A percentile compares a stretch with the other conserved stretches of the same genome.
Conservation (phyloP, 1,140 invertebrate species). For the Anoplophora glabripennis region DNA sequence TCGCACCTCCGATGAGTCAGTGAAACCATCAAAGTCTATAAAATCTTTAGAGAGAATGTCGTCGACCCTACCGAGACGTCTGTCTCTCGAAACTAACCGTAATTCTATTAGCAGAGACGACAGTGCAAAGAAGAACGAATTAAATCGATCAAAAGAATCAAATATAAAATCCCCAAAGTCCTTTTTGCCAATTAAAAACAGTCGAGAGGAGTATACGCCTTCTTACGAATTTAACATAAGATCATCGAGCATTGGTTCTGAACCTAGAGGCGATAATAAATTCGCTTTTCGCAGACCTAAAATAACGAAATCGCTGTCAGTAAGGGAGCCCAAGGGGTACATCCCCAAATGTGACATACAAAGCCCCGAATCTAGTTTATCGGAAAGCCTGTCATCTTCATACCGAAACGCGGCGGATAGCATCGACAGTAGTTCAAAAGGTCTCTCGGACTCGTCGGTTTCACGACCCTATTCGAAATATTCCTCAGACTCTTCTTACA, state of each 20-base stretch:
- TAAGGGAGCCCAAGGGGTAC: conserved; percentile 31
- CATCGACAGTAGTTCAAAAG: conserved; percentile 21
- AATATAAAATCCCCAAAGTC: conserved; percentile 19
- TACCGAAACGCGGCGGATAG: conserved; percentile 28
- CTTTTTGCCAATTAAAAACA: conserved; percentile 30
- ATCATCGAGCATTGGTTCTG: conserved; percentile 28
- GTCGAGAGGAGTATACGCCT: conserved; percentile 24
- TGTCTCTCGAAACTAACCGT: conserved; percentile 26
- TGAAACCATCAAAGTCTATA: conserved; percentile 12
- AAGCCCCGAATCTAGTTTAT: conserved; percentile 42
- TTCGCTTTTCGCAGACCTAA: conserved; percentile 23
- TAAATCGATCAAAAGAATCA: conserved; percentile 4
- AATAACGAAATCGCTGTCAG: conserved; percentile 29
- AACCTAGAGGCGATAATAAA: conserved; percentile 28
- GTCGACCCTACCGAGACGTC: conserved; percentile 37
- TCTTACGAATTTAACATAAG: conserved; percentile 28
- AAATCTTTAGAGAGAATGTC: conserved; percentile 28
- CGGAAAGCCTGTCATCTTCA: conserved; percentile 35
- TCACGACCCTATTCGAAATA: conserved; percentile 36
- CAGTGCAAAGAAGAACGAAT: neutral
- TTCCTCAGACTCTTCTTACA: conserved; percentile 18
- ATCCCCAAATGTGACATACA: conserved; percentile 23
- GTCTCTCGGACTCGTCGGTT: conserved; percentile 19
- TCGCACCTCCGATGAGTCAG: conserved; percentile 34
- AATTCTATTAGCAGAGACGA: neutral